Conservation (phyloP, 2,113 vertebrate genomes). For the Entomyzon cyanotis region DNA sequence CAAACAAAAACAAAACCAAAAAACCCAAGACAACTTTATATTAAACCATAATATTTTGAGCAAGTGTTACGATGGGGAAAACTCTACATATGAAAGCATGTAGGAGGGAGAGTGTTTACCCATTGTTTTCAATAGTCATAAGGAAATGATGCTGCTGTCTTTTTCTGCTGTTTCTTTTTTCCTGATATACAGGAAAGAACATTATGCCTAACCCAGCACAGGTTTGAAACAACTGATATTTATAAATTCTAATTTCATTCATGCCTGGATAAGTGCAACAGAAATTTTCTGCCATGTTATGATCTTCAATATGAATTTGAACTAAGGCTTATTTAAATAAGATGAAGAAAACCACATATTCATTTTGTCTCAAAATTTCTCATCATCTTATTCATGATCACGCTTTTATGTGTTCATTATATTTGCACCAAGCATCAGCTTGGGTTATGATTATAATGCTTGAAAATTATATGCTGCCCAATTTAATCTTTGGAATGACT, state of each 20-base stretch:
- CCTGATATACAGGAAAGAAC: not conserved
- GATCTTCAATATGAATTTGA: not conserved
- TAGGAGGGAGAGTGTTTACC: not conserved
- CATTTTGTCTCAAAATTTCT: conserved; percentile 14
- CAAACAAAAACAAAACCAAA: not conserved
- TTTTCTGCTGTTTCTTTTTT: not conserved
- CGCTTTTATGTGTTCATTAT: not conserved
- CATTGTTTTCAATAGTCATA: not conserved
- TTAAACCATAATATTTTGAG: conserved; percentile 14
- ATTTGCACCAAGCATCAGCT: not conserved
- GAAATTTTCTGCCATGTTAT: not conserved
- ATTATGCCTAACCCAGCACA: not conserved
- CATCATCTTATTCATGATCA: not conserved
- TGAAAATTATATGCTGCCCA: not conserved
- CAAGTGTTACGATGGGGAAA: not conserved
- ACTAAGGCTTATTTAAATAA: not conserved
- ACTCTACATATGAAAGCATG: not conserved
- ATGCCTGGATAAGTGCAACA: not conserved
- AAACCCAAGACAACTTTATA: not conserved
- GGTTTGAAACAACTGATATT: not conserved
- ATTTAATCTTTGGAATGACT: not conserved
- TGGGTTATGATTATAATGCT: not conserved
- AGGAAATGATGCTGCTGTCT: not conserved
- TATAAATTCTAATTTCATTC: not conserved
- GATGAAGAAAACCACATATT: not conserved